Base-by-base conservation (phyloP, 2,888 invertebrate genomes). In the Pecten maximus region DNA sequence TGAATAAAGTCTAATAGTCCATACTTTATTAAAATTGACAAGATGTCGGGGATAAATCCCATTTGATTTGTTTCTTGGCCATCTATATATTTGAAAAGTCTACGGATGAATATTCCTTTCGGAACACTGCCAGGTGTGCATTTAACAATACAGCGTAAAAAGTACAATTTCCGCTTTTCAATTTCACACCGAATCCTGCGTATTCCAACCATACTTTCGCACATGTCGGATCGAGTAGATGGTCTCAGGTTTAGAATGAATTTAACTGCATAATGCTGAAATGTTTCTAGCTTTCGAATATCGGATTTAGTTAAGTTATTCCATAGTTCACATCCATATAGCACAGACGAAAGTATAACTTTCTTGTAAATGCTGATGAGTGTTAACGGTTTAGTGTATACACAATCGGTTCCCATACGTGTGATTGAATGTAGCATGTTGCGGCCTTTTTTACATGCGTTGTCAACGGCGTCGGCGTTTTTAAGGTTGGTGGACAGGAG, bases 331-430 rank as follows among this genome's bases (percentile, higher is more conserved):
- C 23, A 16, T 23, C 60, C 60, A 60, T n/a, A n/a, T n/a, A 60
- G 23, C n/a, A 60, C n/a, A 0, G n/a, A 60, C 19, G n/a, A 23
- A 23, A 60, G 60, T 23, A 60, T 60, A 60, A 4, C 8, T 60
- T 60, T n/a, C n/a, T 23, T 60, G 23, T 23, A 60, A 16, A n/a
- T 60, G n/a, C 23, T 16, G 0, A n/a, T n/a, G 6, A 4, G 60
- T 60, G 60, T 60, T 3, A 60, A 1, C 16, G 60, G 60, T 23
- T 60, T 60, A 2, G 60, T 60, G 23, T 60, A n/a, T 60, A 23
- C 6, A 60, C 60, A 60, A n/a, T 60, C 60, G n/a, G n/a, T 60
- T 23, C 60, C 60, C 60, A 60, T 60, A n/a, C 60, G 60, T n/a
- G n/a, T 60, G 23, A 23, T 23, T 6, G n/a, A n/a, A 3, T 60